phyloP scores from a whole-genome alignment of 2,888 invertebrate genomes.

The Myathropa florea region DNA sequence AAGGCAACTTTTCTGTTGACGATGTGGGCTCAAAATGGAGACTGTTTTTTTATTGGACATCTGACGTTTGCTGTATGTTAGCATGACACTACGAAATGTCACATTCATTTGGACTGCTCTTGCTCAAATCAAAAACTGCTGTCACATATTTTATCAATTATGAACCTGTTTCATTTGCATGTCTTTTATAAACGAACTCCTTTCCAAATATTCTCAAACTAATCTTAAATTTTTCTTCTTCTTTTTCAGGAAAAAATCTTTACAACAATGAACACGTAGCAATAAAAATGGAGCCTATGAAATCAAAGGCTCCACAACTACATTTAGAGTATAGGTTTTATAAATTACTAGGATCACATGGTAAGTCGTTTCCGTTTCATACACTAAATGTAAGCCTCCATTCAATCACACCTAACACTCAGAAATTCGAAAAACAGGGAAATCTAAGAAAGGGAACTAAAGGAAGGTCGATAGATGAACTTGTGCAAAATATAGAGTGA shows the following conservation, averaged over 20 bases:
- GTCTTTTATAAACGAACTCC: no score
- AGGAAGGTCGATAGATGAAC: neutral
- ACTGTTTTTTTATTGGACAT: neutral
- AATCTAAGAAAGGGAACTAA: slow-evolving; percentile 38
- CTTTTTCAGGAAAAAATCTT: slow-evolving; percentile 96
- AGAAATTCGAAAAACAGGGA: neutral
- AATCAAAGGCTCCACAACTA: slow-evolving; percentile 99
- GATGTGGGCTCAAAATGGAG: no score
- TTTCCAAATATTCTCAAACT: no score
- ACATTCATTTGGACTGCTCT: neutral
- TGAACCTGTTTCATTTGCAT: no score
- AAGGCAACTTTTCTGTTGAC: neutral
- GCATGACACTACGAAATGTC: no score
- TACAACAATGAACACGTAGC: slow-evolving; percentile 99
- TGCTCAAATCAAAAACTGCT: no score
- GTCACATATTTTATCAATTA: no score
- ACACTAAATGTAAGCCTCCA: neutral
- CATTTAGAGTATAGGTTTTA: slow-evolving; percentile 99
- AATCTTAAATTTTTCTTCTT: slow-evolving; percentile 20
- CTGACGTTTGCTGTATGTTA: no score
- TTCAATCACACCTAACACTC: neutral
- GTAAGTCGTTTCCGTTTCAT: slow-evolving; percentile 83
- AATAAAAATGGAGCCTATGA: slow-evolving; percentile 99
- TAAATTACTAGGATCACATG: slow-evolving; percentile 98
- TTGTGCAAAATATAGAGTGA: slow-evolving; percentile 30